A percentile compares a stretch with the other conserved stretches of the same genome.
phyloP scores from a whole-genome alignment of 1,140 invertebrate species.

The Drosophila pruinosa region DNA sequence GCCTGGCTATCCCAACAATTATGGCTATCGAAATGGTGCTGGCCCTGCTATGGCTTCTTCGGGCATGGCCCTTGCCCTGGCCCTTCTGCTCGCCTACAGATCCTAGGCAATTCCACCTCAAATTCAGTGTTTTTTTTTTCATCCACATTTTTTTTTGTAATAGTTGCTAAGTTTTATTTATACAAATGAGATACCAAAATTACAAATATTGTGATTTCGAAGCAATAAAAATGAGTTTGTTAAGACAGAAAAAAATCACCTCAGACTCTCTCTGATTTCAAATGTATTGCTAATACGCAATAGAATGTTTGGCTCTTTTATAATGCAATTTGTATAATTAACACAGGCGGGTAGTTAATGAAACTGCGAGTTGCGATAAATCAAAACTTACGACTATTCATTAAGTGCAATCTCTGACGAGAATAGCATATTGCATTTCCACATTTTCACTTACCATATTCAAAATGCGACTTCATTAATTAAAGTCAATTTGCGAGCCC shows the following conservation, averaged over 20 bases:
- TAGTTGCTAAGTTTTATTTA: constrained; percentile 62
- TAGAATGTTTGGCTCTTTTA: neutral
- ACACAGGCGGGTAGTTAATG: neutral
- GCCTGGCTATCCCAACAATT: constrained; percentile 45
- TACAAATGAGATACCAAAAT: constrained; percentile 46
- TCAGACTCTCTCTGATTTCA: neutral
- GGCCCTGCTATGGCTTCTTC: neutral
- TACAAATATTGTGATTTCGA: constrained; percentile 30
- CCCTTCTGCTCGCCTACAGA: constrained; percentile 26
- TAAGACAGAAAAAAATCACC: neutral
- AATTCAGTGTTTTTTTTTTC: constrained; percentile 2
- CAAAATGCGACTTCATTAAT: neutral
- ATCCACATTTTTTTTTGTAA: constrained; percentile 44
- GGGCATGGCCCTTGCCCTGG: constrained; percentile 10
- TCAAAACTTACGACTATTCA: neutral
- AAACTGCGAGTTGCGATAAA: neutral
- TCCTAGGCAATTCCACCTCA: constrained; percentile 17
- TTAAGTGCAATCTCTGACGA: neutral
- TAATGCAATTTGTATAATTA: neutral
- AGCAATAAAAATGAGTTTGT: constrained; percentile 47
- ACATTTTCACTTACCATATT: neutral
- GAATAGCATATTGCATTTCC: neutral
- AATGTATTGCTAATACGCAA: neutral
- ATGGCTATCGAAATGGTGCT: constrained; percentile 37
- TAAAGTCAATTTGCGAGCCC: neutral